phyloP scores from a whole-genome alignment of 1,140 invertebrate species.

The Drosophila ficusphila region DNA sequence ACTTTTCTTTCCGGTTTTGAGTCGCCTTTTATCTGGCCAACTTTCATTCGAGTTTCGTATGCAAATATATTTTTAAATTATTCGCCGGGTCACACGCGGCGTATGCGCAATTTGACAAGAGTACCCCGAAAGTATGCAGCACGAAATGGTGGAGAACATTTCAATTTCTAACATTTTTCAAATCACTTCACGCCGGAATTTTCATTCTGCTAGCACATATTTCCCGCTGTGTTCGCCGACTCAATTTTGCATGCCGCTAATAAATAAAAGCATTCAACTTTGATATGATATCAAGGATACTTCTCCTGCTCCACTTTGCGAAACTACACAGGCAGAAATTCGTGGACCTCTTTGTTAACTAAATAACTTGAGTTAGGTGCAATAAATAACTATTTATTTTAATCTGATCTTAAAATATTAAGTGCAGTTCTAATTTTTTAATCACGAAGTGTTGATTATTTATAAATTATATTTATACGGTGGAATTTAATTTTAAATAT shows the following conservation, averaged over 20 bases:
- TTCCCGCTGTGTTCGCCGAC: background rate
- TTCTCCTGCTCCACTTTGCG: background rate
- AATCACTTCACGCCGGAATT: constrained; percentile 23
- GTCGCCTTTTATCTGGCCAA: constrained; percentile 12
- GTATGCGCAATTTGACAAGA: constrained; percentile 62
- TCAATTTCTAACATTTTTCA: constrained; percentile 38
- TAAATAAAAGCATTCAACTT: constrained; percentile 42
- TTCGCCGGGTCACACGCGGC: constrained; percentile 47
- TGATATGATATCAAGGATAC: constrained; percentile 39
- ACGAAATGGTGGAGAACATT: constrained; percentile 9
- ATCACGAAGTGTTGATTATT: too few relatives aligned
- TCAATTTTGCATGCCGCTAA: constrained; percentile 37
- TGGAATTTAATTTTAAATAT: too few relatives aligned
- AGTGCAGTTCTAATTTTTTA: too few relatives aligned
- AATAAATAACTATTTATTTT: too few relatives aligned
- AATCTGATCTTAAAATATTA: too few relatives aligned
- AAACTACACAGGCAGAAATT: constrained; percentile 8
- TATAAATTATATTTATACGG: too few relatives aligned
- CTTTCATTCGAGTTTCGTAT: constrained; percentile 12
- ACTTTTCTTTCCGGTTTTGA: constrained; percentile 15
- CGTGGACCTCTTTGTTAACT: too few relatives aligned
- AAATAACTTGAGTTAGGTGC: background rate
- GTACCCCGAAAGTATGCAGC: constrained; percentile 59
- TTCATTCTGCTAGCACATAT: constrained; percentile 1
- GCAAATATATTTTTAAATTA: constrained; percentile 27